Evolutionary conservation across 1,140 invertebrate species (phyloP), one percentile per base, ranked within the genome.

Genomic region (Wiebesia pumilae): DNA sequence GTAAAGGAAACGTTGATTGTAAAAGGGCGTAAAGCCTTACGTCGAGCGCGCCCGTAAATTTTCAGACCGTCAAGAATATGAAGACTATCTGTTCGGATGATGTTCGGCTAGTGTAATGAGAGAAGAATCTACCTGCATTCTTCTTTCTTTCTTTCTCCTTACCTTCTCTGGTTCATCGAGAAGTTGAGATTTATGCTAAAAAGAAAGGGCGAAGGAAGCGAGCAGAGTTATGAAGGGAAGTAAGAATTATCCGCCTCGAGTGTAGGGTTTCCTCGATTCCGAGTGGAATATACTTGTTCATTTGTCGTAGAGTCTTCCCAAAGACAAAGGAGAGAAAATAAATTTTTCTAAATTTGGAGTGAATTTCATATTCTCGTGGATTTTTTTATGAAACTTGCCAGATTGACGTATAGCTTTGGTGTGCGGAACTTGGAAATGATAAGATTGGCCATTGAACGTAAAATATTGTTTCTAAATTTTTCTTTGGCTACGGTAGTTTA

Each of bases 281-380:
- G 33, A 71, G 33, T 51, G 40, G 6, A 27, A 69, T 21, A 62
- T 16, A 38, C 24, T 71, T 21, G 43, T 67, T 79, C 75, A 75
- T 67, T 85, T 78, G 30, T 79, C 73, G 30, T 65, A 35, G 30
- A 27, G 30, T n/a, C 67, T 73, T 35, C 67, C 40, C 58, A 71
- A 87, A 79, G 83, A 71, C 51, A 85, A 89, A 85, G 35, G 40
- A 51, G 21, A 38, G 30, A 12, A 73, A 73, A 85, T 85, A 85
- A 71, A 85, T 85, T 85, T 81, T 85, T 85, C n/a, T 47, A 54
- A 81, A 80, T 58, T 54, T n/a, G 19, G 7, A 33, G 21, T 75
- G 12, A 84, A 77, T 35, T 77, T 84, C 47, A 27, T 84, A 54
- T 84, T 35, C 47, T 14, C 33, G 79, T 14, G 51, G 58, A n/a